Base-by-base conservation (phyloP, 1,140 invertebrate species). In the Drosophila auraria region DNA sequence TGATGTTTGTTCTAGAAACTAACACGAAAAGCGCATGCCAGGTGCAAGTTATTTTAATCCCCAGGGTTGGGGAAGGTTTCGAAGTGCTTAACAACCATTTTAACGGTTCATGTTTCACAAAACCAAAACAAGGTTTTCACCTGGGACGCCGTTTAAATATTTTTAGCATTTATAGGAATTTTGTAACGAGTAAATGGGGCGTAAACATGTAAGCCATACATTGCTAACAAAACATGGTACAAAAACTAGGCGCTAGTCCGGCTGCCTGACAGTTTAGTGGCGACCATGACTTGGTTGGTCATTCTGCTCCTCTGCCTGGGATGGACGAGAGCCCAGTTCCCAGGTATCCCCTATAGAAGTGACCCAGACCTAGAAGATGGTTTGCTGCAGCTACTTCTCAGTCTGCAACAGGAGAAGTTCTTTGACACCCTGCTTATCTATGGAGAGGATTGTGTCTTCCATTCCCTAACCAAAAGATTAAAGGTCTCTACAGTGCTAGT, bases 371-470 rank as follows among this genome's bases (percentile, higher is more conserved):
- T 62, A 9, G 56, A 56, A 15, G 23, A 64, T 4, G 36, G n/a
- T 23, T 14, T 87, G 15, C 23, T 77, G 1, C 25, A 27, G 2
- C 64, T 83, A 0, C 8, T 87, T 6, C 4, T 14, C 5, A 56
- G 53, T 23, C 40, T 87, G 5, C 64, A 50, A 20, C 6, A 17
- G 3, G 64, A 83, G 27, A 54, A 54, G 25, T 15, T 68, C 12
- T 87, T 63, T 7, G 68, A 87, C 14, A 87, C 77, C 0, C 5
- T 87, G 3, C n/a, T 80, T 2, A 12, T 87, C 0, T 80, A 87
- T 25, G 80, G 74, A 14, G 14, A 17, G 1, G 25, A 45, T 14
- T 87, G 83, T 33, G 42, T 78, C 50, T 87, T 83, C 3, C 66
- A 83, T 12, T 23, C 14, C 0, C 8, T 87, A 27, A 12, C 66